Percentiles rank a stretch among this genome's conserved stretches.
Conservation (phyloP, 2,888 invertebrate species). For the Eledone cirrhosa region DNA sequence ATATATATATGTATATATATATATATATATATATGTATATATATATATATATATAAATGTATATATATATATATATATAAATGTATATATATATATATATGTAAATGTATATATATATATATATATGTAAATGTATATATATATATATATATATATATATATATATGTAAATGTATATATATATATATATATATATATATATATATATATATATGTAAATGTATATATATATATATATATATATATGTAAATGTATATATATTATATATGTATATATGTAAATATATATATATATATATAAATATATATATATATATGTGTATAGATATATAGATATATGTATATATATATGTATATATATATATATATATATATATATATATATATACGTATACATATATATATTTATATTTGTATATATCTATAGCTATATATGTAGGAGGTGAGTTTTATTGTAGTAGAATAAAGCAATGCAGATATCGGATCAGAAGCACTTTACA, state of each 20-base stretch:
- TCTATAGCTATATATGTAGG: too few relatives aligned
- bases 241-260: background rate
- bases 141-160: background rate
- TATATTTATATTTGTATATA: too few relatives aligned
- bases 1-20: slow-evolving; percentile 6
- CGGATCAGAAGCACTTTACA: too few relatives aligned
- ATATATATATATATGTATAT: background rate
- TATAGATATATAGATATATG: background rate
- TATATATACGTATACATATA: too few relatives aligned
- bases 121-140: background rate
- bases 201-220: too few relatives aligned
- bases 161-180: too few relatives aligned
- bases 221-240: too few relatives aligned
- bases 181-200: too few relatives aligned
- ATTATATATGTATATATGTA: too few relatives aligned
- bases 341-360: background rate
- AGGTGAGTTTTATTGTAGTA: too few relatives aligned
- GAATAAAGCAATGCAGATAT: too few relatives aligned
- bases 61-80: background rate
- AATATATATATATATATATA: background rate
- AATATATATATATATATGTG: background rate
- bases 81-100: background rate
- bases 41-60: background rate
- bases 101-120: background rate
- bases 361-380: background rate